Percentiles rank a stretch among this genome's conserved stretches.
Conservation (phyloP, 2,888 invertebrate species). For the Caenorhabditis sulstoni region DNA sequence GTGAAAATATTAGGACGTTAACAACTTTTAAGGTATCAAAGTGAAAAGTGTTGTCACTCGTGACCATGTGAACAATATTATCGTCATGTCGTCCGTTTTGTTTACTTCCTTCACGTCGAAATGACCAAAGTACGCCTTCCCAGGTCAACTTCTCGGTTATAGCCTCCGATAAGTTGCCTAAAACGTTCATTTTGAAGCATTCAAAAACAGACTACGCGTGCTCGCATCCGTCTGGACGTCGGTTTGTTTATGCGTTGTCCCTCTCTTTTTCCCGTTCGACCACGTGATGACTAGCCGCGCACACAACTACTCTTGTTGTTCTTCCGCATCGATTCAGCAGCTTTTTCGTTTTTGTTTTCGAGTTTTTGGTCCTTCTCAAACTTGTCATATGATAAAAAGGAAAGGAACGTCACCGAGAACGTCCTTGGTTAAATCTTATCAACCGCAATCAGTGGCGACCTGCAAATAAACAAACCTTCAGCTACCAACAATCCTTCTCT, state of each 20-base stretch:
- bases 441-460: background rate
- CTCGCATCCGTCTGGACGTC: constrained; percentile 17
- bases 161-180: constrained; percentile 39
- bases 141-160: constrained; percentile 17
- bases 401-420: constrained; percentile 24
- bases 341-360: constrained; percentile 1
- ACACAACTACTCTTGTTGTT: constrained; percentile 11
- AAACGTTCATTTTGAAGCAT: background rate
- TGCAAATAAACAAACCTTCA: constrained; percentile 23
- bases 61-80: background rate
- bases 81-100: background rate
- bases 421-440: constrained; percentile 49
- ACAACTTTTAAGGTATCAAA: too few species aligned
- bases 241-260: constrained; percentile 7
- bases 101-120: background rate
- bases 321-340: constrained; percentile 1
- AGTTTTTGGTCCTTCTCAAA: background rate
- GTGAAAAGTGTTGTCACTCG: too few species aligned
- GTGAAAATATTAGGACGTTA: too few species aligned
- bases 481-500: constrained; percentile 3
- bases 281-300: constrained; percentile 41
- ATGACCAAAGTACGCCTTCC: constrained; percentile 28
- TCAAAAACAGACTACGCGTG: constrained; percentile 14
- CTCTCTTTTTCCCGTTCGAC: constrained; percentile 2
- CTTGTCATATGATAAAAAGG: too few species aligned